Percentiles rank a stretch among this genome's conserved stretches.
Evolutionary conservation across 2,797 vertebrate genomes (phyloP).

Genomic region (Neosilurus hyrtlii): DNA sequence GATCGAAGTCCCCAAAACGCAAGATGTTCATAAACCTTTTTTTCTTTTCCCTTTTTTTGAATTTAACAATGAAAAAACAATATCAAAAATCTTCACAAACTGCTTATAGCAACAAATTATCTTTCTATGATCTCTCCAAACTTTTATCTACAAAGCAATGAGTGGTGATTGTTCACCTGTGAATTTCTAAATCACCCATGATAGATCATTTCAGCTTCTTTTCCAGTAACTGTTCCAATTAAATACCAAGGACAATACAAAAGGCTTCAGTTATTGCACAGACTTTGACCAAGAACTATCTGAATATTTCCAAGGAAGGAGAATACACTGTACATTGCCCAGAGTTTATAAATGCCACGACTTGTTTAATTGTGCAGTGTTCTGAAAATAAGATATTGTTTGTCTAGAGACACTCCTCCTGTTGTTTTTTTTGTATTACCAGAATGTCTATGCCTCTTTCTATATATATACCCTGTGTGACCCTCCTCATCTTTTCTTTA

Average conservation of each 20-base stretch:
- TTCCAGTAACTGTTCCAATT: background rate
- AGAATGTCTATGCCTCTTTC: background rate
- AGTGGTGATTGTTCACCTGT: background rate
- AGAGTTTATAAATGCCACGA: background rate
- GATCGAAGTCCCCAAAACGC: background rate
- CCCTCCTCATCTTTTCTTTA: background rate
- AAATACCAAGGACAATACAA: background rate
- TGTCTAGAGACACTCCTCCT: background rate
- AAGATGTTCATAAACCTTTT: slow-evolving; percentile 3
- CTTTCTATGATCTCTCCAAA: background rate
- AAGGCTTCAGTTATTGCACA: background rate
- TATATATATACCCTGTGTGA: background rate
- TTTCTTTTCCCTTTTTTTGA: background rate
- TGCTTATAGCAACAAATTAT: background rate
- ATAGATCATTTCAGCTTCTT: background rate
- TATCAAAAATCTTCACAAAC: background rate
- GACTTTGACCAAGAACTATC: background rate
- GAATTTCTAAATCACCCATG: background rate
- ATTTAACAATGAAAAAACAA: background rate
- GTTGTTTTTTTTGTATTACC: background rate
- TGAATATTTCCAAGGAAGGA: background rate
- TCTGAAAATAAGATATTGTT: background rate
- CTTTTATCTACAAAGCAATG: background rate
- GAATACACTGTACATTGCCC: background rate
- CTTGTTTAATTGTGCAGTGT: background rate